Conservation (phyloP, 2,113 vertebrate species). For the Astur gentilis region DNA sequence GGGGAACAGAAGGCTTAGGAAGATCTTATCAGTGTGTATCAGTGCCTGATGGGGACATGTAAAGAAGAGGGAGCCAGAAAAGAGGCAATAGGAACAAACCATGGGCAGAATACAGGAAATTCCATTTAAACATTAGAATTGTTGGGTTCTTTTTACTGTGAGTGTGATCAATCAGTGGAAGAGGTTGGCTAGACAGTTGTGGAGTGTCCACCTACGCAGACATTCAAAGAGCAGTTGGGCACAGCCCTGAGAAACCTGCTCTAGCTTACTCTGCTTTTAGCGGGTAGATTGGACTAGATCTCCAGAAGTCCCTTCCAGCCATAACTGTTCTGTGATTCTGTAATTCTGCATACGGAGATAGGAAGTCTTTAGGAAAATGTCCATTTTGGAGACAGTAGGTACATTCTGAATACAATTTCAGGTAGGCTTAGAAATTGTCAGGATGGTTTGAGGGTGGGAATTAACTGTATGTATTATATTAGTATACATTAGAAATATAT, state of each 20-base stretch:
- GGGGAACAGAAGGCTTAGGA: not conserved
- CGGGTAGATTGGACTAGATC: not conserved
- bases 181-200: not conserved
- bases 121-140: not conserved
- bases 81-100: not conserved
- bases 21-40: not conserved
- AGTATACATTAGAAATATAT: not conserved
- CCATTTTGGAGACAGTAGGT: not conserved
- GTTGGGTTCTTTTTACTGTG: not conserved
- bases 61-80: not conserved
- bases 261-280: not conserved
- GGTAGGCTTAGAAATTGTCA: not conserved
- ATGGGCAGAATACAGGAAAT: not conserved
- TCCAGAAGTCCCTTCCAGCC: not conserved
- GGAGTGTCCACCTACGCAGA: not conserved
- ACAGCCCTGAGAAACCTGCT: not conserved
- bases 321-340: not conserved
- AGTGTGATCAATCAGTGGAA: not conserved
- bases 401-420: not conserved
- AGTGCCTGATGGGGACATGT: not conserved
- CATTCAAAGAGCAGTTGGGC: not conserved
- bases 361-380: not conserved
- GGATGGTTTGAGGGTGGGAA: not conserved
- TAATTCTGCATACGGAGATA: not conserved
- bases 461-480: not conserved